Evolutionary conservation across 1,140 invertebrate species (phyloP).

Genomic region (Drosophila lini): DNA sequence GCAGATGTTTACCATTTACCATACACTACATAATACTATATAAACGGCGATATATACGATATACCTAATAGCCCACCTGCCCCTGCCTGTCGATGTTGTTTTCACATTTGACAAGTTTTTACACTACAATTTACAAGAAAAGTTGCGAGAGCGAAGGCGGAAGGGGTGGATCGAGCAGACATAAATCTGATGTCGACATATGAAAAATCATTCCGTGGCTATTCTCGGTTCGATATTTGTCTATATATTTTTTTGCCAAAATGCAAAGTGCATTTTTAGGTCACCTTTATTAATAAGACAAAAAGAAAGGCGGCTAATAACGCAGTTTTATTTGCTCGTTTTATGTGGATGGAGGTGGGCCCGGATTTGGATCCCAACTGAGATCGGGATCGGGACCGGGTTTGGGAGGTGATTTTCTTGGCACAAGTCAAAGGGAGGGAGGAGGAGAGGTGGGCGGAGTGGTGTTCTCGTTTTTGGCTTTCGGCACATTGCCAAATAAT

Average conservation of each 20-base stretch:
- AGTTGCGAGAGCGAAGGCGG: background rate
- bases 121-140: slow-evolving; percentile 30
- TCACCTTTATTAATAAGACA: slow-evolving; percentile 67
- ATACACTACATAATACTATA: slow-evolving; percentile 21
- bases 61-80: slow-evolving; percentile 36
- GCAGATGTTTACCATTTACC: slow-evolving; percentile 61
- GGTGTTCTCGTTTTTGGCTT: slow-evolving; percentile 30
- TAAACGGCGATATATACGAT: slow-evolving; percentile 1
- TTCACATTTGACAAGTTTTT: slow-evolving; percentile 44
- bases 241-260: slow-evolving; percentile 30
- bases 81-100: slow-evolving; percentile 35
- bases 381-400: background rate
- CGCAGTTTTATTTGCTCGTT: slow-evolving; percentile 65
- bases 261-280: slow-evolving; percentile 74
- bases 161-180: slow-evolving; percentile 31
- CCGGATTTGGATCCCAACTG: slow-evolving; percentile 2
- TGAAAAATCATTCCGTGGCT: slow-evolving; percentile 35
- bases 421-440: background rate
- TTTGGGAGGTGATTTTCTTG: slow-evolving; percentile 1
- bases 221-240: slow-evolving; percentile 31
- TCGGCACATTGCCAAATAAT: slow-evolving; percentile 71
- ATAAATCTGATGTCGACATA: slow-evolving; percentile 48
- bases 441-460: background rate
- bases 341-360: slow-evolving; percentile 39
- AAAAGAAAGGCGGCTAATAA: slow-evolving; percentile 53